Conservation (phyloP, 2,888 invertebrate species). For the Halocaridina rubra region DNA sequence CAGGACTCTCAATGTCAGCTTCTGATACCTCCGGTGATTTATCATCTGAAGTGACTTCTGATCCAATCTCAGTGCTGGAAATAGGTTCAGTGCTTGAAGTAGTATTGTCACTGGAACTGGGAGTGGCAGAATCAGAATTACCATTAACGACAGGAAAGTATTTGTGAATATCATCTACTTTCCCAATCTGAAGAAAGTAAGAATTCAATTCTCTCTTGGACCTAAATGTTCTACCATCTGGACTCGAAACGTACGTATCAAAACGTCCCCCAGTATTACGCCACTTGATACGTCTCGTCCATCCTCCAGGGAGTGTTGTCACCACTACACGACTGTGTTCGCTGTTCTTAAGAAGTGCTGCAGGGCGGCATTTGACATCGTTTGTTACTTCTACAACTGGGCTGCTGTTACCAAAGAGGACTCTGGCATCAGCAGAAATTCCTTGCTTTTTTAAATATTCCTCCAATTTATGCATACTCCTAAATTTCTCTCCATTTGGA, state of each 20-base stretch:
- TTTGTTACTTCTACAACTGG: not conserved
- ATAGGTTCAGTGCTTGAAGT: conserved; percentile 61
- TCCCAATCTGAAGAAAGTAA: conserved; percentile 59
- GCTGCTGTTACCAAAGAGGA: conserved; percentile 58
- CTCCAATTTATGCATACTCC: conserved; percentile 55
- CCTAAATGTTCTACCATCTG: conserved; percentile 61
- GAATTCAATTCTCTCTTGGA: conserved; percentile 51
- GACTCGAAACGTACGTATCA: conserved; percentile 60
- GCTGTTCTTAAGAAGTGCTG: not conserved
- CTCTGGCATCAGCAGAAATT: conserved; percentile 55
- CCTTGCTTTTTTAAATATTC: conserved; percentile 58
- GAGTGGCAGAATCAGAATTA: conserved; percentile 33
- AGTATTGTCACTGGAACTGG: conserved; percentile 60
- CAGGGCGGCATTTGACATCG: conserved; percentile 10
- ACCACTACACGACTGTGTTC: conserved; percentile 46
- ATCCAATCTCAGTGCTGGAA: conserved; percentile 57
- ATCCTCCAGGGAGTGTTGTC: conserved; percentile 60
- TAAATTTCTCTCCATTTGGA: conserved; percentile 60
- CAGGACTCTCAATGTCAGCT: conserved; percentile 7
- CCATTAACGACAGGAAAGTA: conserved; percentile 59
- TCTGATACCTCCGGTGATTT: conserved; percentile 51
- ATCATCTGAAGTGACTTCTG: conserved; percentile 46
- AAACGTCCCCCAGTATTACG: conserved; percentile 37
- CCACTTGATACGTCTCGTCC: conserved; percentile 58
- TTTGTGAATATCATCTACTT: conserved; percentile 62